These are phyloP conservation scores for Drosophila persimilis DNA, from an alignment of 1,140 invertebrate genomes.

Conservation along the genomic window DNA sequence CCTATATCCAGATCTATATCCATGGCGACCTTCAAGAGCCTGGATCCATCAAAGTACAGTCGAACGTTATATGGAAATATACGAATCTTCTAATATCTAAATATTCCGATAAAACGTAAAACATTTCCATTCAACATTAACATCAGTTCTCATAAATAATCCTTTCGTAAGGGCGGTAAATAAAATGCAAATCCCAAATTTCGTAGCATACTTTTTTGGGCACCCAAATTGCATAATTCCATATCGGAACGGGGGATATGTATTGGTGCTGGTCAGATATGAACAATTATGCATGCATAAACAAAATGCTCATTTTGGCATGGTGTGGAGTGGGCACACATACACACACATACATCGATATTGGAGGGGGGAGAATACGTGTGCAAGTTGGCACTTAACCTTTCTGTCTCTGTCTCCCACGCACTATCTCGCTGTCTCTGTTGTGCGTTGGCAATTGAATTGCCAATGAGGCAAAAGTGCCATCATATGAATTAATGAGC, in stretches of 20 bases:
- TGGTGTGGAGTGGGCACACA: neutral
- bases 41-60: no score
- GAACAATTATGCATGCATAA: conserved; percentile 75
- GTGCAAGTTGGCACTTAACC: conserved; percentile 65
- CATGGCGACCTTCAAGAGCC: no score
- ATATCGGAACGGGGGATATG: neutral
- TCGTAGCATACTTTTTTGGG: no score
- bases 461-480: conserved; percentile 71
- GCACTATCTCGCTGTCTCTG: conserved; percentile 14
- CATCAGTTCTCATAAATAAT: no score
- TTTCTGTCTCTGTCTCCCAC: conserved; percentile 6
- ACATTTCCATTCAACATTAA: neutral
- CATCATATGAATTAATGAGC: conserved; percentile 77
- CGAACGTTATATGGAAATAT: no score
- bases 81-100: no score
- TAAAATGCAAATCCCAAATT: no score
- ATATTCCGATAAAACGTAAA: no score
- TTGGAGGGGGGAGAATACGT: conserved; percentile 34
- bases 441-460: conserved; percentile 49
- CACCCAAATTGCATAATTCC: neutral
- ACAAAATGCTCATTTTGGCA: conserved; percentile 53
- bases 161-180: neutral
- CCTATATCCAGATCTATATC: no score
- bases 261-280: conserved; percentile 24
- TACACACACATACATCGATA: conserved; percentile 1